Base-by-base conservation (phyloP, 2,113 vertebrate genomes). In the Malurus elegans region DNA sequence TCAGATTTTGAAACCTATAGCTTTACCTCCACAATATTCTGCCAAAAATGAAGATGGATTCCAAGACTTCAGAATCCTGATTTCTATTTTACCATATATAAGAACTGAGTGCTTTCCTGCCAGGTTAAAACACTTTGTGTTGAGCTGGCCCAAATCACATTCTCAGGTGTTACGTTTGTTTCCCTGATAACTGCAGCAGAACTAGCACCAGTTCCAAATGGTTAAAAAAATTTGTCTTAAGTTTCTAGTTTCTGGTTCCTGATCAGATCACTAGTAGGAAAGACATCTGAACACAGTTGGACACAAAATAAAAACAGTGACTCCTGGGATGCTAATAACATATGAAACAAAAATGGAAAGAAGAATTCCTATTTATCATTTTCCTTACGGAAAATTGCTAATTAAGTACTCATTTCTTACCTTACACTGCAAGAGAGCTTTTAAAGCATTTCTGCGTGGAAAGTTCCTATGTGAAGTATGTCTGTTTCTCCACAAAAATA, bases 51-150 rank as follows among this genome's bases (percentile, higher is more conserved):
- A 92, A 50, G 47, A 47, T 14, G 9, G 14, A 64, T 74, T 60
- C 36, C 64, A 82, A 84, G 40, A 84, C 36, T 40, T 66, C 14
- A 50, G 47, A 40, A 88, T 75, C 79, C 16, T 60, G 14, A 40
- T 58, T 74, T 69, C 40, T 86, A 2, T 36, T 66, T 90, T 51
- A 79, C 11, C 25, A 2, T 18, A 6, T 21, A 18, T 12, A 28
- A 88, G 32, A 92, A 92, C 11, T 1, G 10, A 92, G 24, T 38
- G 14, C 31, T 79, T 72, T 88, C 40, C 54, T 75, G 24, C 2
- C 0, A 0, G 3, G 5, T 54, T 44, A n/a, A 74, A 82, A 54
- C 0, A 1, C 12, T 73, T 48, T 15, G 12, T 29, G 19, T 29
- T 61, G 26, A 34, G 16, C 51, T 40, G 82, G 36, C 40, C 26